Base-by-base conservation (phyloP, 2,888 invertebrate genomes). In the Pyrocoelia pectoralis region DNA sequence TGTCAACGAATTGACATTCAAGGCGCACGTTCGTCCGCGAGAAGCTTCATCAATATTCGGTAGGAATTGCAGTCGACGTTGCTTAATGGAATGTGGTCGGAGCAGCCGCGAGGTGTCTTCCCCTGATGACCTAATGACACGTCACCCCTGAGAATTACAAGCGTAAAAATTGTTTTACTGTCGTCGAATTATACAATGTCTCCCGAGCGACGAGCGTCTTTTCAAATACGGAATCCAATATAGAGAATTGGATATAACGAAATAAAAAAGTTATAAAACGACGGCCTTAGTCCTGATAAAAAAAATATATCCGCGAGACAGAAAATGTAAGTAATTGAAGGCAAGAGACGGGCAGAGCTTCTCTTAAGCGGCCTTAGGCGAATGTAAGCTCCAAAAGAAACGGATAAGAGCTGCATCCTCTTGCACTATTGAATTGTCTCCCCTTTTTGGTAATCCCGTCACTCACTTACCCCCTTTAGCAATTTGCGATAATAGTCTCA, bases 71-170 rank as follows among this genome's bases (percentile, higher is more conserved):
- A 72, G 73, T 71, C 75, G 73, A 76, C 76, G 76, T 76, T 77
- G 75, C 71, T 74, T 77, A 79, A 79, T 78, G 77, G 77, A 77
- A 78, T 77, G 78, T 75, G 77, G 75, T 72, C 74, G 73, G 63
- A 66, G 61, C 56, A 57, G 63, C 56, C 65, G 63, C 61, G 63
- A 65, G 68, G 63, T 65, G 65, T 65, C 66, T 66, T 61, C 65
- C 58, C 60, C 53, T 53, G 66, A 65, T 69, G 68, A 69, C 69
- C 69, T 68, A 68, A 68, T 69, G 69, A 69, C 67, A 67, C 63
- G 61, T 54, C 55, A 58, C 67, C 58, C 55, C 60, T 19, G 51
- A 50, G 63, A 56, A 57, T 60, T 61, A 59, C 56, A 59, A 40
- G 56, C 67, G 65, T 67, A 70, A 70, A 70, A 70, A 70, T 72